Conservation (phyloP, 2,888 invertebrate species). For the Ophion costatus region DNA sequence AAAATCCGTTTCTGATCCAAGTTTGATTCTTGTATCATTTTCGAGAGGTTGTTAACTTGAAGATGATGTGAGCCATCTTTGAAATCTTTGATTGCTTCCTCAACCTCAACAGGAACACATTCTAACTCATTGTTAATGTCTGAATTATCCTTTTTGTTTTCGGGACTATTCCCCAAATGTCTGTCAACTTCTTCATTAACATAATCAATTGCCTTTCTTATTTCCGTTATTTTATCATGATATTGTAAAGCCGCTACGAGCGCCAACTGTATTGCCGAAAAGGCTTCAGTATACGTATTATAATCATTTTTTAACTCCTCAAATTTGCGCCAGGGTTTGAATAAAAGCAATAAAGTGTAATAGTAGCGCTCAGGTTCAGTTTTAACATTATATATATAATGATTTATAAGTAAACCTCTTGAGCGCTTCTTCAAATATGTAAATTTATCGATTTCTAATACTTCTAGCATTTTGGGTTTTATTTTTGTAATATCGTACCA, state of each 20-base stretch:
- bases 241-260: conserved; percentile 63
- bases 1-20: conserved; percentile 67
- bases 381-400: no score
- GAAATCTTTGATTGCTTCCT: conserved; percentile 8
- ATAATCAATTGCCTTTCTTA: conserved; percentile 46
- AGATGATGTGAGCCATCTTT: conserved; percentile 54
- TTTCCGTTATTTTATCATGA: conserved; percentile 49
- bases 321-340: conserved; percentile 67
- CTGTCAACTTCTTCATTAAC: conserved; percentile 65
- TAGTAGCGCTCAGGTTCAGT: conserved; percentile 69
- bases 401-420: conserved; percentile 65
- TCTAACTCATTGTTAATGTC: conserved; percentile 63
- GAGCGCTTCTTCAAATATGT: no score
- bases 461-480: no score
- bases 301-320: conserved; percentile 55
- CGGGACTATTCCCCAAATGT: conserved; percentile 58
- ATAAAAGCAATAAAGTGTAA: conserved; percentile 69
- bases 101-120: conserved; percentile 24
- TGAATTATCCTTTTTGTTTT: conserved; percentile 56
- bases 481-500: background rate
- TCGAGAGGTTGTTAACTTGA: conserved; percentile 41
- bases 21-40: conserved; percentile 68
- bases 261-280: conserved; percentile 49
- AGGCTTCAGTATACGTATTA: conserved; percentile 62
- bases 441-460: no score